Percentiles rank a stretch among this genome's conserved stretches.
Conservation (phyloP, 2,888 invertebrate genomes). For the Ptilodon capucinus region DNA sequence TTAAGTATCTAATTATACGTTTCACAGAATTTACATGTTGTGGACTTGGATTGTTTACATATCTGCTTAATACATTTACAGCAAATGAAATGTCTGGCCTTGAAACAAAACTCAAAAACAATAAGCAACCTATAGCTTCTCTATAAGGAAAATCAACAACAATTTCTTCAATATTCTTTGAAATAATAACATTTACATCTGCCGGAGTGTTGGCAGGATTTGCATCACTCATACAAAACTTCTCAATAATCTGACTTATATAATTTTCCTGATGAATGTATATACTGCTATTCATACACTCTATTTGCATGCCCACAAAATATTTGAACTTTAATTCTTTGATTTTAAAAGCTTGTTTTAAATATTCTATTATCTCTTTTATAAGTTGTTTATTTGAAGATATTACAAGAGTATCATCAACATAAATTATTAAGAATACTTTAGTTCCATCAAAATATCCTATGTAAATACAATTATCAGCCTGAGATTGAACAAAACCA, state of each 20-base stretch:
- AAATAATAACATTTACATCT: constrained; percentile 9
- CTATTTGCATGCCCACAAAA: constrained; percentile 34
- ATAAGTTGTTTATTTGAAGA: constrained; percentile 13
- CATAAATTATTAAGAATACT: constrained; percentile 33
- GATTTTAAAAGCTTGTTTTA: constrained; percentile 25
- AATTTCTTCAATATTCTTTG: neutral
- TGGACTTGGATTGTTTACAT: constrained; percentile 19
- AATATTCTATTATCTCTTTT: constrained; percentile 15
- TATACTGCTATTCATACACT: constrained; percentile 14
- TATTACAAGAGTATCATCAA: constrained; percentile 33
- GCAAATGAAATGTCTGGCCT: constrained; percentile 19
- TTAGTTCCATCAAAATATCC: constrained; percentile 22
- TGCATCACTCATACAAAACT: constrained; percentile 25
- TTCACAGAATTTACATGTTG: constrained; percentile 25
- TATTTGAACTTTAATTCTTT: constrained; percentile 20
- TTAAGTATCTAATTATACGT: constrained; percentile 26
- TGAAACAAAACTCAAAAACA: constrained; percentile 24
- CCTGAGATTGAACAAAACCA: constrained; percentile 25
- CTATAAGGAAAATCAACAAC: constrained; percentile 10
- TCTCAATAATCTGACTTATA: constrained; percentile 25
- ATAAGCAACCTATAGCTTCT: constrained; percentile 24
- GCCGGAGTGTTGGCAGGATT: constrained; percentile 14
- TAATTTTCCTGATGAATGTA: constrained; percentile 21
- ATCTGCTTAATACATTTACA: constrained; percentile 27
- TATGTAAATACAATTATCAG: constrained; percentile 32